Evolutionary conservation across 2,888 invertebrate genomes (phyloP), one percentile per base, ranked within the genome.

Genomic region (Caenorhabditis japonica): DNA sequence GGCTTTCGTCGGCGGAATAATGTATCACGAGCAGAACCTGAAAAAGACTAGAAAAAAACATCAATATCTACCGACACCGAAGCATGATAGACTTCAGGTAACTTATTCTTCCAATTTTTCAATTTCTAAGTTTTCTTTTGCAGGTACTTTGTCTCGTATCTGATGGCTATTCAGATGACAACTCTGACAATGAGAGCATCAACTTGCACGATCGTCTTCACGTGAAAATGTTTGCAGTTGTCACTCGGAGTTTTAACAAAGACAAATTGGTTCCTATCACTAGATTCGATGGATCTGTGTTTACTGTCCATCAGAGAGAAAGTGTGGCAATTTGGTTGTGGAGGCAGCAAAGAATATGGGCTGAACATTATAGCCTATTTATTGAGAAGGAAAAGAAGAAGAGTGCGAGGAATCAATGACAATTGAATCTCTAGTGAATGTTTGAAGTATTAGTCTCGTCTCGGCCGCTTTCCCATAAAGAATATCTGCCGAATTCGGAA

Each of bases 261-360:
- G 83, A 84, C 44, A 75, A 81, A 25, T 56, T 85, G 58, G 60
- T 77, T 1, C 75, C 80, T 13, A 80, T 86, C 34, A 84, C 85
- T 3, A 53, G 84, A 23, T 85, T 80, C 52, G 84, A 84, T 15
- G 85, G 85, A n/a, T 73, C 81, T 17, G 75, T 85, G 8, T 86
- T 86, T 58, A 66, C 78, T 0, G 71, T 85, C 44, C 80, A 82
- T 38, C 83, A 86, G 46, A 66, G 75, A 46, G 85, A 86, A 58
- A 81, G 82, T 8, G 71, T 86, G n/a, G 82, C 80, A 43, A 81
- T 84, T 44, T 86, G 86, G 86, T 46, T 86, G 47, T 84, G 85
- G 84, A 62, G 83, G 41, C 83, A 85, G 38, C 86, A 86, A 76
- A 47, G 53, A 21, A 68, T 62, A 41, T 74, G 73, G 73, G 68